A percentile compares a stretch with the other conserved stretches of the same genome.
phyloP scores from a whole-genome alignment of 2,797 vertebrate species.

The Amblyraja radiata region DNA sequence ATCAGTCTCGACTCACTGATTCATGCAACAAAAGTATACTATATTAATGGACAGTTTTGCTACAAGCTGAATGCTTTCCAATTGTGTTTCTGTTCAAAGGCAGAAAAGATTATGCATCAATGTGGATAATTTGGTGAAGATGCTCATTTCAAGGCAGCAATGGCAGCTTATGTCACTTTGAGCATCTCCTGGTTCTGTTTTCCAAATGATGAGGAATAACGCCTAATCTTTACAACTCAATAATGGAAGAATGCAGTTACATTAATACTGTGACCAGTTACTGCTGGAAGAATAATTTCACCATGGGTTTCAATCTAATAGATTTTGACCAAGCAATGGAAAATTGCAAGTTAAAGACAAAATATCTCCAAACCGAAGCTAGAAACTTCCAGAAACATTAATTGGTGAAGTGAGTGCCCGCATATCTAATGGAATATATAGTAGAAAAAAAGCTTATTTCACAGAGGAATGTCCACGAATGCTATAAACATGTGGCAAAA shows the following conservation, averaged over 20 bases:
- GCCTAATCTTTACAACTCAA: neutral
- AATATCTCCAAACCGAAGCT: neutral
- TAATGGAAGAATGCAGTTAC: neutral
- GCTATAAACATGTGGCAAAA: no score
- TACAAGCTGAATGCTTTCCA: neutral
- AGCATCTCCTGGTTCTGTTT: neutral
- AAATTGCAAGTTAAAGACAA: neutral
- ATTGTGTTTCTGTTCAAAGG: neutral
- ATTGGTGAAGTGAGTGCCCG: neutral
- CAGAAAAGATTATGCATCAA: neutral
- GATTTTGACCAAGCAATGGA: neutral
- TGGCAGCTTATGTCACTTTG: neutral
- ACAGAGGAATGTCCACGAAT: neutral
- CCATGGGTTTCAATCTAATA: neutral
- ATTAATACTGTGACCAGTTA: neutral
- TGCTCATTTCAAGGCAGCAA: neutral
- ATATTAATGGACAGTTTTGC: neutral
- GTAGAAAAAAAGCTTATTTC: neutral
- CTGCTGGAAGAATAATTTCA: neutral
- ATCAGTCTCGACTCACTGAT: neutral
- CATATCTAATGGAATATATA: neutral
- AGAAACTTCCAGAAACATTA: neutral
- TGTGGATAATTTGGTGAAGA: neutral
- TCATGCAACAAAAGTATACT: neutral
- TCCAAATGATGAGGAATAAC: neutral